Evolutionary conservation across 2,113 vertebrate species (phyloP).

Genomic region (Acrocephalus kingi): DNA sequence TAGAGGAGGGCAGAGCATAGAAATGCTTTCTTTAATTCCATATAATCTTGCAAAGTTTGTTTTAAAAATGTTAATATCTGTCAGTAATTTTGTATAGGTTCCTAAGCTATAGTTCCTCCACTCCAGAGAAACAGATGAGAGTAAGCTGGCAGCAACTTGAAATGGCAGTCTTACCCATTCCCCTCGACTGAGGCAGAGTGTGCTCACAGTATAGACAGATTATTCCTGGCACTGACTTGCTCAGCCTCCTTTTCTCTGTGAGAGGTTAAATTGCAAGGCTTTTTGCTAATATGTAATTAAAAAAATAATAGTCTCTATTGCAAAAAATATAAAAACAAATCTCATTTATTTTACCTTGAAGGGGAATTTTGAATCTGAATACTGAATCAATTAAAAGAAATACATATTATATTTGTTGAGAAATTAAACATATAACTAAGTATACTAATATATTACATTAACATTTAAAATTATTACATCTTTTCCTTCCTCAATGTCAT

Average conservation of each 20-base stretch:
- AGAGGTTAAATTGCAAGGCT: not conserved
- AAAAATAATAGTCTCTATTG: not conserved
- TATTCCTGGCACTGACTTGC: not conserved
- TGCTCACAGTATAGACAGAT: not conserved
- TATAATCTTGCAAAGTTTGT: not conserved
- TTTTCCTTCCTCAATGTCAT: not conserved
- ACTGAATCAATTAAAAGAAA: not conserved
- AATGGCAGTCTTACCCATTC: not conserved
- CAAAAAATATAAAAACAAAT: not conserved
- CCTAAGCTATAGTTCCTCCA: not conserved
- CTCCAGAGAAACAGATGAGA: not conserved
- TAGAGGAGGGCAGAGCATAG: not conserved
- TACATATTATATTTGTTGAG: not conserved
- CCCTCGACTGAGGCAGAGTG: not conserved
- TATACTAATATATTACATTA: not conserved
- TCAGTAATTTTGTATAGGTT: not conserved
- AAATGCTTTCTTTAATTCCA: not conserved
- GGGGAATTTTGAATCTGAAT: not conserved
- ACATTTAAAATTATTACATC: not conserved
- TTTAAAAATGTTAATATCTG: not conserved
- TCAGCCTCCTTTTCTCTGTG: not conserved
- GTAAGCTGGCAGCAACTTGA: not conserved
- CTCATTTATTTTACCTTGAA: not conserved
- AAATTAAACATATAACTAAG: not conserved
- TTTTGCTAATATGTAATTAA: not conserved